Base-by-base conservation (phyloP, 1,140 invertebrate species). In the Ceratina japonica region DNA sequence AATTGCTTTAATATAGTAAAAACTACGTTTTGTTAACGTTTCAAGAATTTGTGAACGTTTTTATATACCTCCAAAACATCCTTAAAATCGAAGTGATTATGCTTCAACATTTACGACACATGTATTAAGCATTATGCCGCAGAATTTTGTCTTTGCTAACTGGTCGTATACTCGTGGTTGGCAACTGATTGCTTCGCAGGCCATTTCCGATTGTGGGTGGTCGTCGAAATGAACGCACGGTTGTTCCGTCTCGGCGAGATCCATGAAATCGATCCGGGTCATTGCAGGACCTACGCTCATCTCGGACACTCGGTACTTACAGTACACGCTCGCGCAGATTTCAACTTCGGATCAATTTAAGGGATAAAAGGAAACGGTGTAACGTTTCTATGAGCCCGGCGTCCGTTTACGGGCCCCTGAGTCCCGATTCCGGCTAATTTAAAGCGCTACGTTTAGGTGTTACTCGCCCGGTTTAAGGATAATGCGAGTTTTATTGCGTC, bases 191-290 rank as follows among this genome's bases (percentile, higher is more conserved):
- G 69, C n/a, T 56, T 52, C 62, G 63, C 73, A 51, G 27, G 18
- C n/a, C 73, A 77, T 77, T 83, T 75, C 73, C 73, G 73, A 65
- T 82, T 82, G 73, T 70, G 74, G 81, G 81, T 83, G 81, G 81
- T 83, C 81, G n/a, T 62, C 66, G 63, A 75, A 82, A 72, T 65
- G 27, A 75, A 56, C 61, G 61, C 44, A 18, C 72, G 72, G 22
- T 37, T 64, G 61, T 64, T 72, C 44, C 49, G 12, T 7, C 49
- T n/a, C 31, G 27, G 58, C 44, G 51, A 49, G 20, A 81, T 69
- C 58, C 79, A 44, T 75, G 52, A 27, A 61, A 69, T 75, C 56
- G 54, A 31, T 24, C 20, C 78, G 13, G 31, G 2, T 63, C 27
- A 22, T 22, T 49, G 27, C 27, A 49, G 56, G 56, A 63, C 15